Evolutionary conservation across 2,888 invertebrate species (phyloP).

Genomic region (Phlogophora meticulosa): DNA sequence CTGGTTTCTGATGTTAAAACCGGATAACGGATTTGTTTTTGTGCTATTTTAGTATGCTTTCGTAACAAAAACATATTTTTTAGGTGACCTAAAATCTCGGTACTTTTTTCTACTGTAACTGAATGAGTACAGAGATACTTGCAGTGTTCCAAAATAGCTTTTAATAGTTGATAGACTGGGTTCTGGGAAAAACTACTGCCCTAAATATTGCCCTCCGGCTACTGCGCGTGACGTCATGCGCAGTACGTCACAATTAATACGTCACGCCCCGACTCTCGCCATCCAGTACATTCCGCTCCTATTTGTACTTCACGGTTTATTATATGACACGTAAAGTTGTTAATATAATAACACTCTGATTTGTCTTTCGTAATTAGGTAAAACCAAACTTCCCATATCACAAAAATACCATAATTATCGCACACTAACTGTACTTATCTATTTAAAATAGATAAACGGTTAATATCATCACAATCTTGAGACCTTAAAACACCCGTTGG

Average conservation of each 20-base stretch:
- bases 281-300: constrained; percentile 42
- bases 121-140: constrained; percentile 12
- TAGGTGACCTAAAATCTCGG: constrained; percentile 46
- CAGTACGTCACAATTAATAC: constrained; percentile 76
- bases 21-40: constrained; percentile 37
- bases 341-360: constrained; percentile 4
- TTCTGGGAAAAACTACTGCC: constrained; percentile 40
- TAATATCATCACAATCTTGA: constrained; percentile 26
- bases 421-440: constrained; percentile 32
- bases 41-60: constrained; percentile 17
- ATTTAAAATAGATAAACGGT: constrained; percentile 25
- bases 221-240: constrained; percentile 77
- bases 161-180: constrained; percentile 11
- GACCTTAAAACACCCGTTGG: constrained; percentile 15
- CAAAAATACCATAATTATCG: constrained; percentile 29
- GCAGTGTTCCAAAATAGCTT: constrained; percentile 3
- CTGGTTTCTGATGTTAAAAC: constrained; percentile 19
- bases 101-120: constrained; percentile 15
- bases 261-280: constrained; percentile 63
- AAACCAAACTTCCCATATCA: constrained; percentile 15
- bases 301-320: background rate
- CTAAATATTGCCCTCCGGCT: constrained; percentile 48
- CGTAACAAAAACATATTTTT: constrained; percentile 26
- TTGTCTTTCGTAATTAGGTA: constrained; percentile 12
- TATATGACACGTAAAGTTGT: background rate